These are phyloP conservation scores for Spicauda simplicius DNA, from an alignment of 2,888 invertebrate species.

Conservation along the genomic window DNA sequence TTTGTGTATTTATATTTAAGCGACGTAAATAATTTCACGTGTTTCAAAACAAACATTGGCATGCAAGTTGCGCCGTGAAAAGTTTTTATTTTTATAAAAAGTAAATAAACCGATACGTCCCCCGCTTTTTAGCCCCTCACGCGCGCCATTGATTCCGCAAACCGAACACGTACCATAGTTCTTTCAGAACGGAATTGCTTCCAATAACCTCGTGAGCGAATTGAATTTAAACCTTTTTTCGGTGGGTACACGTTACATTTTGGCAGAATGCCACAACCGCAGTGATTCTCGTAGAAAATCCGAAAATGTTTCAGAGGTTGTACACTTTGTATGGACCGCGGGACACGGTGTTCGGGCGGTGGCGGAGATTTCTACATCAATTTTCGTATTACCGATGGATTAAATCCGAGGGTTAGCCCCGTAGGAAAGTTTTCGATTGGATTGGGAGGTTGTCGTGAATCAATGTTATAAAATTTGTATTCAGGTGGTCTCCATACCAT, in stretches of 20 bases:
- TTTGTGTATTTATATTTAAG: no score
- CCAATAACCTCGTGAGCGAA: constrained; percentile 59
- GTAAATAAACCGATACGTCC: constrained; percentile 67
- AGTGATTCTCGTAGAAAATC: constrained; percentile 73
- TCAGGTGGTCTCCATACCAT: constrained; percentile 64
- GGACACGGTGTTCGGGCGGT: constrained; percentile 46
- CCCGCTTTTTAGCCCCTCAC: constrained; percentile 49
- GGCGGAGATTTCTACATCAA: constrained; percentile 79
- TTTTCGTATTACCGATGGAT: constrained; percentile 84
- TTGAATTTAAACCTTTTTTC: constrained; percentile 76
- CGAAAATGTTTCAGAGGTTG: constrained; percentile 58
- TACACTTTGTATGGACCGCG: constrained; percentile 64
- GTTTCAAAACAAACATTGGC: constrained; percentile 12
- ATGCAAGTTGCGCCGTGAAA: constrained; percentile 23
- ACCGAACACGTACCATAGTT: constrained; percentile 75
- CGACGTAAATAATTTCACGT: neutral
- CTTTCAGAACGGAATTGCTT: constrained; percentile 81
- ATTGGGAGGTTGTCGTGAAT: constrained; percentile 74
- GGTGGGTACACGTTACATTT: constrained; percentile 53
- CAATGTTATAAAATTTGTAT: constrained; percentile 81
- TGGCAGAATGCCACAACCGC: constrained; percentile 31
- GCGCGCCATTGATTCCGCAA: constrained; percentile 50
- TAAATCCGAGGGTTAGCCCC: constrained; percentile 53
- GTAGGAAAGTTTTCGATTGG: constrained; percentile 74
- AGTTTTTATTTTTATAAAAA: constrained; percentile 49